These are phyloP conservation scores for Eupsilia transversa DNA, from an alignment of 2,888 invertebrate genomes.

Conservation along the genomic window DNA sequence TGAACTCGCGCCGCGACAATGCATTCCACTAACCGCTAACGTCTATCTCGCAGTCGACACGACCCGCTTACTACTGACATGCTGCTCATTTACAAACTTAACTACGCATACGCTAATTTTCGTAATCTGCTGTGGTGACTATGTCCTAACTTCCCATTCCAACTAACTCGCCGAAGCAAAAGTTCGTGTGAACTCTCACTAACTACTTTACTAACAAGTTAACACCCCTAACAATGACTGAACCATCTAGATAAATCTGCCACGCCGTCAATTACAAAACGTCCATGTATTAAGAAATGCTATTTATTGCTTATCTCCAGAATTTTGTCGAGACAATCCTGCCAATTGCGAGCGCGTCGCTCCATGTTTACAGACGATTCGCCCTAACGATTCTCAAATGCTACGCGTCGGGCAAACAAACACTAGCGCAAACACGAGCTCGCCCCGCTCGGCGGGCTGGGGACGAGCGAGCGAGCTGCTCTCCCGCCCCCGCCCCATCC, in stretches of 20 bases:
- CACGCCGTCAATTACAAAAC: slow-evolving; percentile 87
- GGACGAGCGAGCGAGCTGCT: slow-evolving; percentile 52
- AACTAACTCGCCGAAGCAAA: slow-evolving; percentile 85
- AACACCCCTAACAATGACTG: slow-evolving; percentile 89
- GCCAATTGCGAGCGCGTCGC: slow-evolving; percentile 85
- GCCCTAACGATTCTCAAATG: slow-evolving; percentile 89
- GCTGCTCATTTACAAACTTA: slow-evolving; percentile 80
- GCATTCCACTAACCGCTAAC: slow-evolving; percentile 89
- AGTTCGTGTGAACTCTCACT: slow-evolving; percentile 87
- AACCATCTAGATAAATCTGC: slow-evolving; percentile 89
- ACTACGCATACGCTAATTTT: slow-evolving; percentile 83
- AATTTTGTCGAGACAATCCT: slow-evolving; percentile 85
- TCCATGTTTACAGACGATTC: slow-evolving; percentile 87
- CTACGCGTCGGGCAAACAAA: slow-evolving; percentile 87
- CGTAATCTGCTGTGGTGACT: slow-evolving; percentile 84
- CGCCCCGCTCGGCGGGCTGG: slow-evolving; percentile 69
- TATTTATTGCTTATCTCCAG: slow-evolving; percentile 87
- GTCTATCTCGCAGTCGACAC: slow-evolving; percentile 77
- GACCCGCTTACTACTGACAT: slow-evolving; percentile 80
- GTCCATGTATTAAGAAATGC: slow-evolving; percentile 87
- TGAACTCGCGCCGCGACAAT: slow-evolving; percentile 91
- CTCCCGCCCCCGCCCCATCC: slow-evolving; percentile 59
- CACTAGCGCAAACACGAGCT: slow-evolving; percentile 83
- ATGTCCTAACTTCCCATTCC: slow-evolving; percentile 84
- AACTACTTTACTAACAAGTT: slow-evolving; percentile 89